Percentiles rank a stretch among this genome's conserved stretches.
Evolutionary conservation across 1,140 invertebrate genomes (phyloP).

Genomic region (Pseudomyrmex dendroicus): DNA sequence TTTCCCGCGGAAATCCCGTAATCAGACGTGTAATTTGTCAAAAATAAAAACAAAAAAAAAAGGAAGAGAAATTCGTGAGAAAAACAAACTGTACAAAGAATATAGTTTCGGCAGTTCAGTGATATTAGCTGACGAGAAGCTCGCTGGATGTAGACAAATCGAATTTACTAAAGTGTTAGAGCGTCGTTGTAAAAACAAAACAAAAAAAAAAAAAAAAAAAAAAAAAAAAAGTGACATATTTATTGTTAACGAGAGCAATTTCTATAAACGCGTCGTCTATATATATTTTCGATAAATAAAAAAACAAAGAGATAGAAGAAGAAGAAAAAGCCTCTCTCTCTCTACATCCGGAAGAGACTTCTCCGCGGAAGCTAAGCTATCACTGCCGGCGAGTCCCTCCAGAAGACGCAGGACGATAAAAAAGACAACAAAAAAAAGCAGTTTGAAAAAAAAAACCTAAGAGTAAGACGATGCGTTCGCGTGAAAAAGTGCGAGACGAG

Average conservation of each 20-base stretch:
- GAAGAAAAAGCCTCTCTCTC: slow-evolving; percentile 2
- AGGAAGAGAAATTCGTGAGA: background rate
- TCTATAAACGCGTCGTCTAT: slow-evolving; percentile 19
- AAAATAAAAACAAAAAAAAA: background rate
- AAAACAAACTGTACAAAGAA: background rate
- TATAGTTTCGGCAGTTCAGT: slow-evolving; percentile 22
- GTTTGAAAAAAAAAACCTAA: slow-evolving; percentile 40
- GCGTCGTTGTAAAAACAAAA: slow-evolving; percentile 36
- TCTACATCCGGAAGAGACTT: slow-evolving; percentile 44
- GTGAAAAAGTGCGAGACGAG: background rate
- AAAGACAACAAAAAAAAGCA: background rate
- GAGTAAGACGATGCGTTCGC: background rate
- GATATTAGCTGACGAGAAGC: slow-evolving; percentile 56
- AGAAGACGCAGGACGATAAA: slow-evolving; percentile 35
- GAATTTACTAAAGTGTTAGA: slow-evolving; percentile 34
- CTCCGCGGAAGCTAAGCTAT: slow-evolving; percentile 39
- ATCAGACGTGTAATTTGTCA: slow-evolving; percentile 1
- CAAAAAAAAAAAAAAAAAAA: background rate
- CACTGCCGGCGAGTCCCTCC: slow-evolving; percentile 50
- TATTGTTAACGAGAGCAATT: slow-evolving; percentile 24
- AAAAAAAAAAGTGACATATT: slow-evolving; percentile 12
- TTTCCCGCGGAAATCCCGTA: background rate
- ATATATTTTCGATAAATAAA: slow-evolving; percentile 42
- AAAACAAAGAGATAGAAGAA: slow-evolving; percentile 35
- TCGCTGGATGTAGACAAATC: slow-evolving; percentile 46